Evolutionary conservation across 2,113 vertebrate species (phyloP), one percentile per base, ranked within the genome.

Genomic region (Cephalopterus ornatus): DNA sequence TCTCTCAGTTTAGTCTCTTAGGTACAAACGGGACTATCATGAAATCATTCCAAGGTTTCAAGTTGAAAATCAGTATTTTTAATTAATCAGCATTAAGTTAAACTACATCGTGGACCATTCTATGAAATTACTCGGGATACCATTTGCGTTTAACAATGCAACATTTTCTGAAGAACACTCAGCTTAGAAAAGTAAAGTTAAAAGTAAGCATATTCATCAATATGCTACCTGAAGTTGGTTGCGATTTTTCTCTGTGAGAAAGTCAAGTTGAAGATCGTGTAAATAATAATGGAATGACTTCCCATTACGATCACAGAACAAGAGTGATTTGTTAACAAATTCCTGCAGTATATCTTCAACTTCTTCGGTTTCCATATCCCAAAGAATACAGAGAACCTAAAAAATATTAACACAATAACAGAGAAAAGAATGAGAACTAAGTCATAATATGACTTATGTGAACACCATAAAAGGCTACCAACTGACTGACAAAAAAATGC

Each of bases 231-330:
- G 97, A 35, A 99, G 96, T 76, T 99, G 98, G 41, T 85, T 95
- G 72, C 97, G 98, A 96, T 99, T 99, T 94, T 99, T 98, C 97
- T 99, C 99, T 46, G 97, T 98, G 76, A 99, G 98, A 79, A 99
- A 99, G 98, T 99, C 99, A 88, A 99, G 98, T 87, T 99, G 99
- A 42, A 99, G 98, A 96, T 99, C 99, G 41, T 99, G 99, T 95
- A 99, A 98, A 97, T 99, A 99, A 97, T 99, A 99, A 79, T 97
- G 97, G 95, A 98, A 98, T 6, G 99, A 99, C 62, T 98, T 98
- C 91, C 97, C 98, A 93, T 99, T 98, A 59, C 97, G 98, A 97
- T 99, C 99, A 93, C 99, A 98, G 88, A 99, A 99, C 73, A 99
- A 97, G 5, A 99, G 97, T 5, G 99, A 99, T 92, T 99, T 99